phyloP scores from a whole-genome alignment of 2,888 invertebrate species.

The Dorcus parallelipipedus region DNA sequence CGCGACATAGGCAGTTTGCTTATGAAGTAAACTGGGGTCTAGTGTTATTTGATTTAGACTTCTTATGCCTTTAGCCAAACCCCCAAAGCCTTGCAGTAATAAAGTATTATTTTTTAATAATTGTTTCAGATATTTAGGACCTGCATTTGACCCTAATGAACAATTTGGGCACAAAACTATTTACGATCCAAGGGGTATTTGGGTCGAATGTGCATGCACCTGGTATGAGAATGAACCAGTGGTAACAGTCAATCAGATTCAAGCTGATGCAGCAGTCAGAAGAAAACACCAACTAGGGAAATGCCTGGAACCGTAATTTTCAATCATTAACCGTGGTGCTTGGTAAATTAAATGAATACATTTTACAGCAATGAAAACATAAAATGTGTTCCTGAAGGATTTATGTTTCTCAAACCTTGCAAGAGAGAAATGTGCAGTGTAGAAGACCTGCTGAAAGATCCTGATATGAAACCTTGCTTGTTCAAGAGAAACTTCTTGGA shows the following conservation, averaged over 20 bases:
- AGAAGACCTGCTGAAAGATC: slow-evolving; percentile 46
- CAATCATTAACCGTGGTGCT: neutral
- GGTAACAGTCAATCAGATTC: slow-evolving; percentile 45
- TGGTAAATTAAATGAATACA: neutral
- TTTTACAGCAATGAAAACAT: slow-evolving; percentile 49
- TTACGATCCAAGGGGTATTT: slow-evolving; percentile 51
- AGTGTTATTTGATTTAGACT: too few species aligned
- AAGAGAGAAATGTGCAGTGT: slow-evolving; percentile 47
- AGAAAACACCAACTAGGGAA: slow-evolving; percentile 47
- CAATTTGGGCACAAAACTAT: slow-evolving; percentile 50
- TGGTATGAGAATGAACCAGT: slow-evolving; percentile 45
- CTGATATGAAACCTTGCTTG: slow-evolving; percentile 28
- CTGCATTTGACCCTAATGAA: slow-evolving; percentile 48
- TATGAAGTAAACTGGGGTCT: too few species aligned
- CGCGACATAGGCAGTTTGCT: too few species aligned
- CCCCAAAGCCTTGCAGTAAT: too few species aligned
- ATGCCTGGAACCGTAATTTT: slow-evolving; percentile 47
- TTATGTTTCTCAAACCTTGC: slow-evolving; percentile 49
- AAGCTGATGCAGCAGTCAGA: slow-evolving; percentile 47
- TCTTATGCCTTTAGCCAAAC: too few species aligned
- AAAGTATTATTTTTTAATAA: slow-evolving; percentile 2
- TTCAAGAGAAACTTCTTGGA: slow-evolving; percentile 47
- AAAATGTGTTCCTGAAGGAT: slow-evolving; percentile 49
- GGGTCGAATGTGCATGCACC: slow-evolving; percentile 47
- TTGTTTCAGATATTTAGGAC: slow-evolving; percentile 37